Base-by-base conservation (phyloP, 2,113 vertebrate genomes). In the Maccullochella peelii region DNA sequence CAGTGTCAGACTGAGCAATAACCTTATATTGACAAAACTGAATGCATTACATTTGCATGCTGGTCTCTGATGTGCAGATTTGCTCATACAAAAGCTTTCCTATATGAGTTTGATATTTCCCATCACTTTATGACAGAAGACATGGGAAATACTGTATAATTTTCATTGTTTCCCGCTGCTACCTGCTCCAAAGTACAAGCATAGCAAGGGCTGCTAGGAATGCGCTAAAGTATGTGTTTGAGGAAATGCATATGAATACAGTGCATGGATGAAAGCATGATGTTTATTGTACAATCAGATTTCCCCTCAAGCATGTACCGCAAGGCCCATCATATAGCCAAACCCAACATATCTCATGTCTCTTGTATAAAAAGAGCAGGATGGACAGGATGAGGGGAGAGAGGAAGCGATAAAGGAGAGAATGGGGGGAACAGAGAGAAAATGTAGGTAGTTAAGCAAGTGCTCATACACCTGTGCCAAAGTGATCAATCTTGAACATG, bases 231-330 rank as follows among this genome's bases (percentile, higher is more conserved):
- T 47, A 16, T 80, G 73, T 80, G n/a, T 73, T 74, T 59, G 38
- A 47, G 63, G 12, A 50, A 52, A 27, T 83, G 70, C 61, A 77
- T 75, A 78, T 52, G 33, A 82, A 80, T 66, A 54, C 47, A 83
- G 15, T 85, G 85, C 87, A 89, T 90, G 91, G n/a, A 81, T 79
- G 44, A 75, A 78, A 78, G 88, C 83, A 88, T 86, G 88, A 14
- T 62, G 71, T 79, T 76, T 14, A 75, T 47, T 77, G 18, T 68
- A 52, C 68, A 47, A 73, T 86, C 18, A 52, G 44, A 75, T 36
- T 66, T 6, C 52, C 21, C 57, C 50, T 59, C 15, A 62, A 82
- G 85, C 85, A 91, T 86, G 77, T 58, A 69, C 20, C 15, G 18
- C 20, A 80, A 81, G 50, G 59, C 40, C 36, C 47, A 50, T 42